These are phyloP conservation scores for Pipra filicauda DNA, from an alignment of 2,113 vertebrate species.

Conservation along the genomic window DNA sequence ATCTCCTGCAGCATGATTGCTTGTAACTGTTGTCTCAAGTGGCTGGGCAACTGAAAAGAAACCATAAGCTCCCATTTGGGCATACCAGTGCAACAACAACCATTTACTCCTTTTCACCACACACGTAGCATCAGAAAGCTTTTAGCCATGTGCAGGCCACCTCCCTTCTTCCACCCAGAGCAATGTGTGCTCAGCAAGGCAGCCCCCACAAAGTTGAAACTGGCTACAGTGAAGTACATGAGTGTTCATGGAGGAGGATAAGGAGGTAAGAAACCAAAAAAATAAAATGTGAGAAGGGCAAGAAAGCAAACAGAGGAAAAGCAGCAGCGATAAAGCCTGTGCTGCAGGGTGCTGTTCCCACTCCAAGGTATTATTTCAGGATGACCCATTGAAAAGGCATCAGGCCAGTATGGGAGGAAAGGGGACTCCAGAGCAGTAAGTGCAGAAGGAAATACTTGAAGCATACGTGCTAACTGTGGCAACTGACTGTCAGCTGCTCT, in stretches of 20 bases:
- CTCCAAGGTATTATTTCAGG: background rate
- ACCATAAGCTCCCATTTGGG: background rate
- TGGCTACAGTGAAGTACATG: background rate
- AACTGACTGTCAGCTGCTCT: background rate
- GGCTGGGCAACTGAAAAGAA: background rate
- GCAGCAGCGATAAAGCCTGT: background rate
- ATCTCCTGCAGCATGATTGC: background rate
- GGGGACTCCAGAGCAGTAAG: background rate
- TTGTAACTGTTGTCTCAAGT: rapidly evolving
- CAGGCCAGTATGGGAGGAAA: background rate
- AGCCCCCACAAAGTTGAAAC: background rate
- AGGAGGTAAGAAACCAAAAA: background rate
- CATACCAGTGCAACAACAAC: background rate
- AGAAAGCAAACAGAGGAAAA: background rate
- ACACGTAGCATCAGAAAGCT: background rate
- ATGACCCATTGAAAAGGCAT: background rate
- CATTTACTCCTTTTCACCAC: background rate
- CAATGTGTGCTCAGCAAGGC: background rate
- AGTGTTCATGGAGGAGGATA: background rate
- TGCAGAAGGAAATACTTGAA: background rate
- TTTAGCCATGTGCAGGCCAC: background rate
- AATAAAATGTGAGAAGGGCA: background rate
- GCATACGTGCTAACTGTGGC: background rate
- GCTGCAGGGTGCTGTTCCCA: background rate
- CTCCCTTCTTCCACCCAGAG: background rate